Base-by-base conservation (phyloP, 1,140 invertebrate species). In the Temnothorax longispinosus region DNA sequence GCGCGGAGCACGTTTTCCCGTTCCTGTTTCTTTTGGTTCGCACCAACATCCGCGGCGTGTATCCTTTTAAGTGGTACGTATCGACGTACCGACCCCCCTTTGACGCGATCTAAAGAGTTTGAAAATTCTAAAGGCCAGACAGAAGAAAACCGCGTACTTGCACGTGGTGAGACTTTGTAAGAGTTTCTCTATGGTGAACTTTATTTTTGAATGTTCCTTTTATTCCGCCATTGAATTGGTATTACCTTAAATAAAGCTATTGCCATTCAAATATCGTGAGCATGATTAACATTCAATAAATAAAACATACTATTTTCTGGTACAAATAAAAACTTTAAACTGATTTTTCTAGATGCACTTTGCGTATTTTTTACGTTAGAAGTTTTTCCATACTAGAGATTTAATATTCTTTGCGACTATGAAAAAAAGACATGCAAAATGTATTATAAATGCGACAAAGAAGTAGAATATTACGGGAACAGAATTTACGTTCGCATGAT, bases 21-120 rank as follows among this genome's bases (percentile, higher is more conserved):
- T 47, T 67, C 54, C 41, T 75, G 27, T 64, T 64, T 81, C 82
- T 81, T 88, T 72, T 44, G 67, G 78, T 88, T 86, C 74, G 15
- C 80, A 21, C 47, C 78, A 47, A 82, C 78, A 50, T 69, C 54
- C 65, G 35, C 60, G 71, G 54, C 69, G 75, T 86, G 62, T 76
- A 86, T 86, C 60, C 54, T n/a, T 65, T 89, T 80, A 89, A 89
- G 62, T 76, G 52, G 47, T 75, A 81, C 54, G 84, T 89, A 88
- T 85, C 87, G 54, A 50, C 71, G 85, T 89, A 76, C 35, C 27
- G 38, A 88, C 8, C 50, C 50, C 15, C 8, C 11, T n/a, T 50
- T 8, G 32, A 35, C 44, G 32, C n/a, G n/a, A 72, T 7, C 27
- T 2, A 27, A 35, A n/a, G 27, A 54, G 50, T 72, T 76, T 58